Percentiles rank a stretch among this genome's conserved stretches.
These are phyloP conservation scores for Acromyrmex heyeri DNA, from an alignment of 1,140 invertebrate genomes.

Conservation along the genomic window DNA sequence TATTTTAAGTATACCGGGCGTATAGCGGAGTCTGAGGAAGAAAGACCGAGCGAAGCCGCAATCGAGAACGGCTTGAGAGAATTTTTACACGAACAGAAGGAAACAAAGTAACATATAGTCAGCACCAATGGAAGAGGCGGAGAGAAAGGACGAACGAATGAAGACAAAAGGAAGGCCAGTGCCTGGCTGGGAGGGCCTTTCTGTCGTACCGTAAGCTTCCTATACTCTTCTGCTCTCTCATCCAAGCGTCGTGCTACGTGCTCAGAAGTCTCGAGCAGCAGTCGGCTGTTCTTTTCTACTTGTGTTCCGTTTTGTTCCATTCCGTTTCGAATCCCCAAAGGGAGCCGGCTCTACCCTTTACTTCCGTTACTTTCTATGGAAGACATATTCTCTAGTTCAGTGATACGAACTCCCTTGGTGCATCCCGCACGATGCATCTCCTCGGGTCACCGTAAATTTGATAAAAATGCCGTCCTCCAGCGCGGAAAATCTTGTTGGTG, in stretches of 20 bases:
- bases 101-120: slow-evolving; percentile 29
- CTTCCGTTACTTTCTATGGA: slow-evolving; percentile 43
- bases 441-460: slow-evolving; percentile 23
- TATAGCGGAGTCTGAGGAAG: background rate
- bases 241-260: slow-evolving; percentile 60
- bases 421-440: background rate
- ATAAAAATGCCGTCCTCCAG: background rate
- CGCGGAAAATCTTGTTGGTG: background rate
- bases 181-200: slow-evolving; percentile 52
- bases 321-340: slow-evolving; percentile 38
- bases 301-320: slow-evolving; percentile 46
- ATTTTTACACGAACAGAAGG: slow-evolving; percentile 23
- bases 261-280: slow-evolving; percentile 51
- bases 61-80: slow-evolving; percentile 26
- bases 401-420: background rate
- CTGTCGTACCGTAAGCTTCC: slow-evolving; percentile 34
- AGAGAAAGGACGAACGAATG: slow-evolving; percentile 16
- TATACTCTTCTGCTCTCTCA: slow-evolving; percentile 44
- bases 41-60: background rate
- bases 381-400: slow-evolving; percentile 30
- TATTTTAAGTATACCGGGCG: slow-evolving; percentile 20
- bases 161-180: slow-evolving; percentile 25
- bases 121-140: background rate
- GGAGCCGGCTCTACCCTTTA: background rate
- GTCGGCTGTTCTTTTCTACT: slow-evolving; percentile 3